phyloP scores from a whole-genome alignment of 2,888 invertebrate species.

The Andrena hattorfiana region DNA sequence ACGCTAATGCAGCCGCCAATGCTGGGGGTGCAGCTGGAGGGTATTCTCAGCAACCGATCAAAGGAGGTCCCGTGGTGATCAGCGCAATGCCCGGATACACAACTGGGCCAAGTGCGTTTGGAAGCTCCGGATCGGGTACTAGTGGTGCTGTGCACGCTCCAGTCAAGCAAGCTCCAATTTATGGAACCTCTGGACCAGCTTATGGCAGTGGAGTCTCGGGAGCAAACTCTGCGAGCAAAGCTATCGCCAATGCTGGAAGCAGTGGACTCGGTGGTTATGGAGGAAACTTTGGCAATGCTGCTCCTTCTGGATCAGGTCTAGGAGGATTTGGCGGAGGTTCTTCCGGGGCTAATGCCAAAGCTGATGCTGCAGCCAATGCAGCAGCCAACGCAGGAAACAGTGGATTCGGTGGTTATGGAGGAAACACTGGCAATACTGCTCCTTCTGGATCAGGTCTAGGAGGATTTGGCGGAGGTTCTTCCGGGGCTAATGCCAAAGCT shows the following conservation, averaged over 20 bases:
- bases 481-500: background rate
- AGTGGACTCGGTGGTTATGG: background rate
- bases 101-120: background rate
- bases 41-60: background rate
- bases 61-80: background rate
- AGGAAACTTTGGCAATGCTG: background rate
- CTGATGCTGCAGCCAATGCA: slow-evolving; percentile 38
- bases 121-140: slow-evolving; percentile 17
- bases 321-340: slow-evolving; percentile 23
- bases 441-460: slow-evolving; percentile 1
- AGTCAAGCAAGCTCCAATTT: background rate
- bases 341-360: slow-evolving; percentile 40
- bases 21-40: slow-evolving; percentile 33
- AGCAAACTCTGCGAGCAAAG: background rate
- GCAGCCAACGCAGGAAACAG: slow-evolving; percentile 4
- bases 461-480: background rate
- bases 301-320: background rate
- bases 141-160: background rate
- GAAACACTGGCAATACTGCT: background rate
- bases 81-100: background rate
- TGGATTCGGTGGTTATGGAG: slow-evolving; percentile 17
- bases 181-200: background rate
- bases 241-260: background rate
- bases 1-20: slow-evolving; percentile 52
- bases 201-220: slow-evolving; percentile 1